Evolutionary conservation across 2,113 vertebrate genomes (phyloP).

Genomic region (Colossoma macropomum): DNA sequence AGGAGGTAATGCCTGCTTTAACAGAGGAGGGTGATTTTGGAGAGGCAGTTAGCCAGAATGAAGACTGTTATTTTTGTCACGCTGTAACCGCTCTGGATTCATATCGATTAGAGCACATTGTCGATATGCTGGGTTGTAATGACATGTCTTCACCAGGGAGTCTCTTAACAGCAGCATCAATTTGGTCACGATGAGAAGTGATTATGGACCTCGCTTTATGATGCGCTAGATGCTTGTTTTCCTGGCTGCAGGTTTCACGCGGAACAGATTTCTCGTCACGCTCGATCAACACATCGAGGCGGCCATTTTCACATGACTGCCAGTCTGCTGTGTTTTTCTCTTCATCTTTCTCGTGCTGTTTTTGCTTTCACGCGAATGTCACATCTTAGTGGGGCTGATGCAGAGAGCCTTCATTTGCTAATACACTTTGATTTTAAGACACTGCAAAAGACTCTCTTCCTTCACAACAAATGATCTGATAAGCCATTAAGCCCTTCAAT

Average conservation of each 20-base stretch:
- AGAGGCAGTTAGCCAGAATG: not conserved
- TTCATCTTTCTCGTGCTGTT: not conserved
- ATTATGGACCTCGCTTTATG: conserved; percentile 20
- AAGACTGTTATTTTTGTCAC: conserved; percentile 22
- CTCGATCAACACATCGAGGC: not conserved
- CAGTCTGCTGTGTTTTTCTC: not conserved
- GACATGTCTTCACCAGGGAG: not conserved
- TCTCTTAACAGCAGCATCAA: conserved; percentile 24
- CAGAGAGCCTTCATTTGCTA: not conserved
- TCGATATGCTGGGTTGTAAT: conserved; percentile 12
- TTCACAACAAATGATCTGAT: conserved; percentile 29
- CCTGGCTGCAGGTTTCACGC: not conserved
- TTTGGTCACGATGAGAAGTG: conserved; percentile 21
- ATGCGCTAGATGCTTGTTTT: not conserved
- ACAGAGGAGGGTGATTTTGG: conserved; percentile 10
- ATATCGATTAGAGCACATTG: conserved; percentile 28
- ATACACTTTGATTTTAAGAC: not conserved
- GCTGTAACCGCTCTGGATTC: not conserved
- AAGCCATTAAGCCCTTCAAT: conserved; percentile 24
- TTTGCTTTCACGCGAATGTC: not conserved
- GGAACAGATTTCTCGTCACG: conserved; percentile 21
- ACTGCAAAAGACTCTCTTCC: not conserved
- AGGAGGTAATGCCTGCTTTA: not conserved
- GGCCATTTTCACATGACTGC: not conserved
- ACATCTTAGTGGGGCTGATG: not conserved